These are phyloP conservation scores for Antheraea mylitta DNA, from an alignment of 1,140 invertebrate genomes.

Conservation along the genomic window DNA sequence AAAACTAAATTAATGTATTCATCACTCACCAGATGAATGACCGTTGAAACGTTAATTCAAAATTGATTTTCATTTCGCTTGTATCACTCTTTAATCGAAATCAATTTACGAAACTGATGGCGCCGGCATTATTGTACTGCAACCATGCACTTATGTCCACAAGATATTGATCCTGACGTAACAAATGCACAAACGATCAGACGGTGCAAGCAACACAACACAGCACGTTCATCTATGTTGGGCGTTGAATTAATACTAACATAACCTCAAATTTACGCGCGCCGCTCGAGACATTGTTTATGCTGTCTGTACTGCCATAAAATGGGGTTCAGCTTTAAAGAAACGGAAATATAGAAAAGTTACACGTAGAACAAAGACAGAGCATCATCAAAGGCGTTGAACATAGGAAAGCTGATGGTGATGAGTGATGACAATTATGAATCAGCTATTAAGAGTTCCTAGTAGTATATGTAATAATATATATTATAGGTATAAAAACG, in stretches of 20 bases:
- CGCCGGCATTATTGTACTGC: constrained; percentile 16
- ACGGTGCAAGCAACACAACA: constrained; percentile 21
- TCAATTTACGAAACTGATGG: constrained; percentile 18
- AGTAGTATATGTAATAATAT: background rate
- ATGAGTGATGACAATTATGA: constrained; percentile 11
- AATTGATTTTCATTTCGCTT: constrained; percentile 35
- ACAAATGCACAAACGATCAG: constrained; percentile 33
- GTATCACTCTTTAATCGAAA: constrained; percentile 16
- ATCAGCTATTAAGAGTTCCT: constrained; percentile 9
- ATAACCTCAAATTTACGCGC: constrained; percentile 71
- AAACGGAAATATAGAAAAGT: constrained; percentile 39
- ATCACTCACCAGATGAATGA: constrained; percentile 32
- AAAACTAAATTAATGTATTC: constrained; percentile 14
- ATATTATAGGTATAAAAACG: background rate
- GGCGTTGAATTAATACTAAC: constrained; percentile 69
- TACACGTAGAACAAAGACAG: constrained; percentile 34
- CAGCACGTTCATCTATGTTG: constrained; percentile 51
- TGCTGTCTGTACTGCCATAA: constrained; percentile 50
- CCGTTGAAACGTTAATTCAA: constrained; percentile 36
- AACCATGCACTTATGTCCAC: constrained; percentile 37
- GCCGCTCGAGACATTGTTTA: constrained; percentile 67
- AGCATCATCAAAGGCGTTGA: constrained; percentile 31
- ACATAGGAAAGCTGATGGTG: constrained; percentile 19
- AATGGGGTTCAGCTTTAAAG: constrained; percentile 55
- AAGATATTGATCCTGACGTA: constrained; percentile 44